These are phyloP conservation scores for Dermochelys coriacea DNA, from an alignment of 2,797 vertebrate species.

Conservation along the genomic window DNA sequence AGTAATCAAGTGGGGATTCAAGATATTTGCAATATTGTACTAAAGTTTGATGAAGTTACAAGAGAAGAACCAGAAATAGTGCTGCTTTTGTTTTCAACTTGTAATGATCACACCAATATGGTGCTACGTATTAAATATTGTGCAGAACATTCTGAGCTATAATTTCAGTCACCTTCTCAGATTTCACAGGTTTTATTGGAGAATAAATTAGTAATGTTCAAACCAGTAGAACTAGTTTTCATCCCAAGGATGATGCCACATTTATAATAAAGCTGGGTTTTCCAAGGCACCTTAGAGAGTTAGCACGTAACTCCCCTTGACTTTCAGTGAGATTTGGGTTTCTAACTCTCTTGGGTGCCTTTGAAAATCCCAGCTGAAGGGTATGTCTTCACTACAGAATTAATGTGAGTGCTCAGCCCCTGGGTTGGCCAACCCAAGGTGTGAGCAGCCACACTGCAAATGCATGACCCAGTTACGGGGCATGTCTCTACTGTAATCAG, in stretches of 20 bases:
- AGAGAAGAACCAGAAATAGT: background rate
- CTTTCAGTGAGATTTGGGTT: no score
- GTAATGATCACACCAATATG: background rate
- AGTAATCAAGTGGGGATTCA: no score
- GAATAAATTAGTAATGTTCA: background rate
- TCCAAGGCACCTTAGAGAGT: background rate
- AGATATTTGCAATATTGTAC: no score
- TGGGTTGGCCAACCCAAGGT: fast-evolving
- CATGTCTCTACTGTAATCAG: no score
- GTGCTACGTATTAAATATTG: background rate
- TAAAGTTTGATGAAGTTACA: background rate
- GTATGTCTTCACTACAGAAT: no score
- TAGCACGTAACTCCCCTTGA: background rate
- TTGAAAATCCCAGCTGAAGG: no score
- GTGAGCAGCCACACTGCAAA: background rate
- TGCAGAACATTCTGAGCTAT: fast-evolving
- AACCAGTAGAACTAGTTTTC: background rate
- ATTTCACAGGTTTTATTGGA: background rate
- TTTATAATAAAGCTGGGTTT: background rate
- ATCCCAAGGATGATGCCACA: background rate
- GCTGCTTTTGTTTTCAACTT: background rate
- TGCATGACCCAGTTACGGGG: no score
- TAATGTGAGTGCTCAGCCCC: no score
- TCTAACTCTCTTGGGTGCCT: no score
- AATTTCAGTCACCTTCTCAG: background rate